These are phyloP conservation scores for Macrotus californicus DNA, from an alignment of 2,113 vertebrate species.

Conservation along the genomic window DNA sequence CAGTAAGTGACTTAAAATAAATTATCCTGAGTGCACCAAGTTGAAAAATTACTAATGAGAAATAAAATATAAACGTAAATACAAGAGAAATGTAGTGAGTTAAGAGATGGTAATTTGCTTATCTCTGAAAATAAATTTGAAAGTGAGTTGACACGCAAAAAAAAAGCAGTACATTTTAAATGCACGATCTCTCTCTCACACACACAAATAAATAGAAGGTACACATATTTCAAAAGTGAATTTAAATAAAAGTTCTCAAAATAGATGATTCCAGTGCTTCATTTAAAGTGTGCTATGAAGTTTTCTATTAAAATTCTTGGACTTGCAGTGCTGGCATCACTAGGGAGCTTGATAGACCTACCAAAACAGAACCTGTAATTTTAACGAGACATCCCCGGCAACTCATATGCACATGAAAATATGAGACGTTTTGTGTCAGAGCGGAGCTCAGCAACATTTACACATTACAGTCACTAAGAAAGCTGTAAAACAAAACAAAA, in stretches of 20 bases:
- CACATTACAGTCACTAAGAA: not conserved
- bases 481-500: not conserved
- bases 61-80: not conserved
- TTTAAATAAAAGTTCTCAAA: not conserved
- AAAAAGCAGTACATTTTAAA: not conserved
- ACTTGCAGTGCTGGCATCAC: not conserved
- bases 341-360: not conserved
- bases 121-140: not conserved
- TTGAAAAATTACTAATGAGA: not conserved
- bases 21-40: not conserved
- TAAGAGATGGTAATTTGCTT: not conserved
- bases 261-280: not conserved
- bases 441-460: not conserved
- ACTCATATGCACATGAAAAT: not conserved
- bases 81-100: not conserved
- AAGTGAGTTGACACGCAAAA: not conserved
- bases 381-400: not conserved
- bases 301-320: not conserved
- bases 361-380: not conserved
- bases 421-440: not conserved
- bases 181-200: not conserved
- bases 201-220: not conserved
- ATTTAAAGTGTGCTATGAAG: not conserved
- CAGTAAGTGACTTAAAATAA: not conserved
- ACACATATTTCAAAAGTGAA: not conserved